Evolutionary conservation across 2,797 vertebrate species (phyloP).

Genomic region (Dromococcyx pavoninus): DNA sequence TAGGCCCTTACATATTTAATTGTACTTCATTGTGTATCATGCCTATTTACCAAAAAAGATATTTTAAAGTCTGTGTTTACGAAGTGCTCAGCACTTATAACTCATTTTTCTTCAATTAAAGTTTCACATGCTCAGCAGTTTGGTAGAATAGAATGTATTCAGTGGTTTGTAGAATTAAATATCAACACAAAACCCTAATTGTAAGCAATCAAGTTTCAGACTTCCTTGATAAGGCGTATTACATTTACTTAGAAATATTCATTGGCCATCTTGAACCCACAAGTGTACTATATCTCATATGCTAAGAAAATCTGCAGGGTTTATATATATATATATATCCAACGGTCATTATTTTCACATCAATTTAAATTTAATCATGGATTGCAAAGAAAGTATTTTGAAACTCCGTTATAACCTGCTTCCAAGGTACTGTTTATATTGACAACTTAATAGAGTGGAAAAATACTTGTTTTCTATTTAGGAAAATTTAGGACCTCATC

Average conservation of each 20-base stretch:
- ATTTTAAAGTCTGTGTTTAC: background rate
- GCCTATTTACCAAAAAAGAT: background rate
- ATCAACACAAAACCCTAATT: background rate
- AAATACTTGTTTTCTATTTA: slow-evolving; percentile 3
- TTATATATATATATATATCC: background rate
- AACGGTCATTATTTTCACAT: background rate
- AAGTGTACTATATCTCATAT: background rate
- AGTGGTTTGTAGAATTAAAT: background rate
- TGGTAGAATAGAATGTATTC: background rate
- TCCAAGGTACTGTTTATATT: background rate
- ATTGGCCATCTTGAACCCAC: background rate
- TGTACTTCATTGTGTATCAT: background rate
- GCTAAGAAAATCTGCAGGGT: background rate
- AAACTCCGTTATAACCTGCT: background rate
- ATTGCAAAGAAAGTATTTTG: background rate
- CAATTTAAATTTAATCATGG: slow-evolving; percentile 5
- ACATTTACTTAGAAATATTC: slow-evolving; percentile 10
- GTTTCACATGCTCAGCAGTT: background rate
- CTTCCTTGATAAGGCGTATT: background rate
- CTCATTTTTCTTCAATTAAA: background rate
- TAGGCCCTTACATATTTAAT: slow-evolving; percentile 23
- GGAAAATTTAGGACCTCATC: background rate
- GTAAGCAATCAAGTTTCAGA: background rate
- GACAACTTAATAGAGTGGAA: background rate
- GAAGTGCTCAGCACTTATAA: background rate